Evolutionary conservation across 2,888 invertebrate species (phyloP), one percentile per base, ranked within the genome.

Genomic region (Pardosa pseudoannulata): DNA sequence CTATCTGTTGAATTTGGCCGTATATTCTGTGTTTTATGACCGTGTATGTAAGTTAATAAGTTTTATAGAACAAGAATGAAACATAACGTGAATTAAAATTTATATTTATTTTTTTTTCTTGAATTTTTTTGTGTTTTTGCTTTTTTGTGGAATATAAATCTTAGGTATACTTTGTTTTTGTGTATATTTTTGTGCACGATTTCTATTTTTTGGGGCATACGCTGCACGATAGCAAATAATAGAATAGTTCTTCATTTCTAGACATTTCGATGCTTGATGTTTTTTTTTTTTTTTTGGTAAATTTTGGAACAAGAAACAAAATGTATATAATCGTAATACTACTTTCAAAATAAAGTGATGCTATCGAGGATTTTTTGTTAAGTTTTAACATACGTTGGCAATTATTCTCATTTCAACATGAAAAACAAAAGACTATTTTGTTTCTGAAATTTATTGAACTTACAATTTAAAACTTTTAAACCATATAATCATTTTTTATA

Each of bases 131-230:
- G 23, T 23, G n/a, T 56, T 56, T 56, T 56, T 56, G 19, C 56
- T 5, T 23, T 56, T 56, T 23, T n/a, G 16, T 56, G 56, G 23
- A 23, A 23, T 36, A 36, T 36, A 5, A 56, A 23, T 13, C 2
- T 46, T 46, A 56, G 56, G 23, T 56, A 3, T 23, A n/a, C n/a
- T 23, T 56, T 56, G 9, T 46, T 36, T 36, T 11, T 36, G 5
- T 36, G 6, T 56, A 23, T 56, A 56, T 56, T 56, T 56, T 56
- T 56, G 56, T 56, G 56, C 56, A 56, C 56, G 19, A 56, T 56
- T 56, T 6, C 16, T 56, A 23, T 56, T 56, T 56, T 56, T n/a
- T 56, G 23, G 3, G n/a, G 56, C 56, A 23, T 23, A 56, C n/a
- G 16, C 2, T 56, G 56, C 56, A 56, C 56, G 56, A 56, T 23